Conservation (phyloP, 2,113 vertebrate species). For the Dicerorhinus sumatrensis region DNA sequence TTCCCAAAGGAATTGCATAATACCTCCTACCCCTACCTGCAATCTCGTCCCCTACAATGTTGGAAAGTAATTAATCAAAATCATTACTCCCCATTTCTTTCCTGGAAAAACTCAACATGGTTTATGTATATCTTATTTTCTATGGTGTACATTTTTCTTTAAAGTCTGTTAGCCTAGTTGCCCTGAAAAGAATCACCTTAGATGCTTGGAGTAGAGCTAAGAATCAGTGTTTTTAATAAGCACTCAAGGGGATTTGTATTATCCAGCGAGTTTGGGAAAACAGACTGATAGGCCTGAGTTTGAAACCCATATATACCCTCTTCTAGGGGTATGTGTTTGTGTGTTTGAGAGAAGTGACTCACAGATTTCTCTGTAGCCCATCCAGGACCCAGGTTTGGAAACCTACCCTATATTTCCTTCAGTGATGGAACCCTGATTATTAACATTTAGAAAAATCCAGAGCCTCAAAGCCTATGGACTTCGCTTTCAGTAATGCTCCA, state of each 20-base stretch:
- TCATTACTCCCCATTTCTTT: not conserved
- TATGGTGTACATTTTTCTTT: not conserved
- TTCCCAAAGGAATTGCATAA: not conserved
- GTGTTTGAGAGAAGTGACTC: not conserved
- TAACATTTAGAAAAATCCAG: not conserved
- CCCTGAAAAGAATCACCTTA: conserved; percentile 4
- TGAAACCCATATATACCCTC: not conserved
- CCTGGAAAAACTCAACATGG: not conserved
- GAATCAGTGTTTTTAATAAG: conserved; percentile 27
- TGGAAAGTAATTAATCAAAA: conserved; percentile 14
- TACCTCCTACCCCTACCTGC: not conserved
- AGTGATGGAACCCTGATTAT: not conserved
- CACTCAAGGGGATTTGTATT: not conserved
- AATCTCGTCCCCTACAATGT: not conserved
- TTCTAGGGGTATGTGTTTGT: not conserved
- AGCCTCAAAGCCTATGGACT: not conserved
- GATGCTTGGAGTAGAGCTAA: not conserved
- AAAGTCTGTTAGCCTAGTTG: not conserved
- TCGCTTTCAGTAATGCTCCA: rapidly evolving
- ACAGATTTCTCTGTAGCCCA: not conserved
- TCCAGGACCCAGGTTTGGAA: not conserved
- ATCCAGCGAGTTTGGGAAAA: not conserved
- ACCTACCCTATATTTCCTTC: not conserved
- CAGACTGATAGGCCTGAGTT: not conserved
- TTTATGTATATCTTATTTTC: not conserved